Evolutionary conservation across 1,140 invertebrate genomes (phyloP), one percentile per base, ranked within the genome.

Genomic region (Caenorhabditis briggsae): DNA sequence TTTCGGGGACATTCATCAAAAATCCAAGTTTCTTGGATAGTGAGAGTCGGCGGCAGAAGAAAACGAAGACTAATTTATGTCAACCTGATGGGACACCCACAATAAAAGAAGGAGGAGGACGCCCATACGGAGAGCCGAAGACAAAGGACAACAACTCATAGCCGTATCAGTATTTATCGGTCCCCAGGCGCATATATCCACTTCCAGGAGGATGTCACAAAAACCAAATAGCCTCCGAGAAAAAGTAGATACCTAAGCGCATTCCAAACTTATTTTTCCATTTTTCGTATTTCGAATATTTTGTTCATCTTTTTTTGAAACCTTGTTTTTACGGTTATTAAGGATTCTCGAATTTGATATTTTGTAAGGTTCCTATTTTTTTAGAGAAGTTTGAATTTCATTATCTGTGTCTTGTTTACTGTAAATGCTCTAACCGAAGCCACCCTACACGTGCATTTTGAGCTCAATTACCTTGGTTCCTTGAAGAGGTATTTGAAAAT

Each of bases 141-240:
- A 78, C 46, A 78, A 78, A 78, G 46, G 70, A 78, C 43, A 53
- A 50, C 70, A 20, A 78, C 43, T 78, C 70, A 78, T 78, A 78
- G 43, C 43, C 70, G 70, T 78, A 78, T 78, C 70, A 78, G 25
- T 78, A 78, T 78, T 78, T 78, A 78, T 78, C 70, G 70, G 5
- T 78, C 70, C 46, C 70, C 5, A 23, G 70, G 14, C 46, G 46
- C 64, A 70, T 70, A 9, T 70, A 3, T 18, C 9, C 5, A 53
- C 50, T 53, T 78, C 70, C 43, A 78, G 46, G 46, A 78, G 33
- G 46, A 78, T 78, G 70, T 50, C 43, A 48, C 70, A 78, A 50
- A 78, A 50, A 78, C 70, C 70, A 78, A 50, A 78, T 50, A 5
- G 33, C 56, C 56, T 53, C 2, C 16, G 61, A 46, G n/a, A 11